Conservation (phyloP, 2,797 vertebrate genomes). For the Macrochelys suwanniensis region DNA sequence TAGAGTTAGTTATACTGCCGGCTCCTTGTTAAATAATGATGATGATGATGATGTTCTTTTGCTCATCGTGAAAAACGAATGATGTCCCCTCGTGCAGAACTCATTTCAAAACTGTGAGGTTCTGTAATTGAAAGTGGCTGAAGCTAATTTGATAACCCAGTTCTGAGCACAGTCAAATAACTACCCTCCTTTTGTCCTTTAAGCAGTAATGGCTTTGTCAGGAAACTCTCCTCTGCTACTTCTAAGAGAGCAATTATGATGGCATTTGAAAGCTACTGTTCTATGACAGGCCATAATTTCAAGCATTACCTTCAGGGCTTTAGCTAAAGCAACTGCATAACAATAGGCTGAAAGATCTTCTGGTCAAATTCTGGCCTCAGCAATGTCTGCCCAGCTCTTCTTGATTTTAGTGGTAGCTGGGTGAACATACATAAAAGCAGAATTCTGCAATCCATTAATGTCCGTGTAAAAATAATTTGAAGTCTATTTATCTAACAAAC, state of each 20-base stretch:
- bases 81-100: constrained; percentile 74
- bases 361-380: neutral
- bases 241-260: constrained; percentile 59
- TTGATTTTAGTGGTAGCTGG: accelerated
- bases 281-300: constrained; percentile 45
- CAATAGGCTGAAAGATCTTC: constrained; percentile 8
- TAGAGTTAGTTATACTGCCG: constrained; percentile 53
- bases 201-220: constrained; percentile 70
- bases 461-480: accelerated
- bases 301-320: constrained; percentile 10
- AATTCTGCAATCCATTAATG: neutral
- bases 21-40: constrained; percentile 72
- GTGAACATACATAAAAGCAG: neutral
- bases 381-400: accelerated
- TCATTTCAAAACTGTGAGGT: constrained; percentile 76
- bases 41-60: constrained; percentile 74
- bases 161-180: constrained; percentile 66
- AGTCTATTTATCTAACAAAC: accelerated
- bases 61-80: constrained; percentile 70
- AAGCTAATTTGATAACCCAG: constrained; percentile 78
- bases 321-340: neutral
- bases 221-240: constrained; percentile 69
- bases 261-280: constrained; percentile 61
- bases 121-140: constrained; percentile 79
- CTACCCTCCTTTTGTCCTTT: constrained; percentile 75